Percentiles rank a stretch among this genome's conserved stretches.
Conservation (phyloP, 37 sponge, comb jelly and placozoan genomes). For the Chondrilla cf. caribensis region DNA sequence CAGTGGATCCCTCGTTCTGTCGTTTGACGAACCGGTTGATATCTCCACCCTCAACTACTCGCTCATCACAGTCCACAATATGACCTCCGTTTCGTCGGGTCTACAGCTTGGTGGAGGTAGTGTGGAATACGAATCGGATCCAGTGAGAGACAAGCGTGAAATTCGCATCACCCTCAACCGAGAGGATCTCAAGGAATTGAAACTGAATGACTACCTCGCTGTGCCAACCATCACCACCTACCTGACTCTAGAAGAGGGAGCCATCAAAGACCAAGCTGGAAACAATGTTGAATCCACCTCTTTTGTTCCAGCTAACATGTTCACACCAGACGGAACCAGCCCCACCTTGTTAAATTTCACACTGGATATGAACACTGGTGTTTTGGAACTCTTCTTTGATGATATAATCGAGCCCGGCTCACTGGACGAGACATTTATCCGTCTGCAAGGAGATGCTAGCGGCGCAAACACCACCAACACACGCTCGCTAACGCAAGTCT, state of each 20-base stretch:
- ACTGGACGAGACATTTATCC: constrained; percentile 56
- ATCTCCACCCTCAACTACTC: constrained; percentile 39
- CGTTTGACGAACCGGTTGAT: constrained; percentile 82
- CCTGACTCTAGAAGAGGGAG: constrained; percentile 51
- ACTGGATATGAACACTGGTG: constrained; percentile 79
- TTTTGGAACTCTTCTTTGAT: constrained; percentile 65
- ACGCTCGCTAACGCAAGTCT: constrained; percentile 31
- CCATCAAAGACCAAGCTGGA: constrained; percentile 69
- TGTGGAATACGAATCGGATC: constrained; percentile 23
- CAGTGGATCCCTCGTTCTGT: constrained; percentile 54
- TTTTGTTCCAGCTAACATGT: constrained; percentile 6
- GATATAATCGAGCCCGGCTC: constrained; percentile 71
- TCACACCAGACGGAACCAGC: constrained; percentile 51
- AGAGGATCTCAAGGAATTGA: constrained; percentile 63
- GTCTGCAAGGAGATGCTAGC: constrained; percentile 59
- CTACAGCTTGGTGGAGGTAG: constrained; percentile 73
- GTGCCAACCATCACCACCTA: constrained; percentile 39
- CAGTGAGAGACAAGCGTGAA: constrained; percentile 27
- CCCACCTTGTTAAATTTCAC: constrained; percentile 64
- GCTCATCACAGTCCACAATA: constrained; percentile 56
- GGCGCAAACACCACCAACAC: constrained; percentile 38
- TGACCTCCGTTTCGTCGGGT: constrained; percentile 6
- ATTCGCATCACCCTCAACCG: constrained; percentile 55
- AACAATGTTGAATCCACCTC: constrained; percentile 36
- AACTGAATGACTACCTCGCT: constrained; percentile 69